Conservation (phyloP, 2,888 invertebrate genomes). For the Lottia scabra region DNA sequence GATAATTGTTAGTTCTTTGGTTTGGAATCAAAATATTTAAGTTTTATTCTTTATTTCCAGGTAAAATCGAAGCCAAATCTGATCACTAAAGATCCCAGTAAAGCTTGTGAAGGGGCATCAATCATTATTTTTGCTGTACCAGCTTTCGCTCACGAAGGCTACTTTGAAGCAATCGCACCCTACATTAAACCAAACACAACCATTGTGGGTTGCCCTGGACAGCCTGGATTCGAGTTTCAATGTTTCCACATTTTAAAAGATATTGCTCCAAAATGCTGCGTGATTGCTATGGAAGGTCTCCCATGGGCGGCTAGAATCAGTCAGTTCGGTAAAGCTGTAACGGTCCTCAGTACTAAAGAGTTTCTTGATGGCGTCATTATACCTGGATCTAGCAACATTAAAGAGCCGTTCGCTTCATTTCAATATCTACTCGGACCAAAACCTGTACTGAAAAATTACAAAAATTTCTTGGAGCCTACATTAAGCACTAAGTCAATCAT, state of each 20-base stretch:
- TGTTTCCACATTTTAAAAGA: conserved; percentile 38
- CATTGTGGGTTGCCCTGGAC: conserved; percentile 55
- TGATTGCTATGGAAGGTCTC: conserved; percentile 48
- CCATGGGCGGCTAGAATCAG: conserved; percentile 57
- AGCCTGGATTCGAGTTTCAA: conserved; percentile 57
- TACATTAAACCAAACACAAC: conserved; percentile 44
- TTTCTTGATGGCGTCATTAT: conserved; percentile 40
- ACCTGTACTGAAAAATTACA: conserved; percentile 37
- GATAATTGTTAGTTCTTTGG: too few relatives aligned
- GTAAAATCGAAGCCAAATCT: conserved; percentile 28
- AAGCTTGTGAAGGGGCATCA: conserved; percentile 44
- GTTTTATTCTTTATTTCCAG: too few relatives aligned
- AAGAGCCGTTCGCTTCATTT: conserved; percentile 32
- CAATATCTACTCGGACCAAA: conserved; percentile 44
- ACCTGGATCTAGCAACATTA: conserved; percentile 27
- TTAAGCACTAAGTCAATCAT: conserved; percentile 52
- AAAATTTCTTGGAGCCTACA: conserved; percentile 52
- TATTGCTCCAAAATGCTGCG: conserved; percentile 32
- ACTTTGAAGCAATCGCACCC: conserved; percentile 45
- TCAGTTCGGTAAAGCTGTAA: conserved; percentile 45
- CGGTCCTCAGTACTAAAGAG: conserved; percentile 50
- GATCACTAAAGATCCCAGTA: conserved; percentile 47
- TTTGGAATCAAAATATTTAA: too few relatives aligned
- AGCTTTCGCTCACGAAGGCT: conserved; percentile 56
- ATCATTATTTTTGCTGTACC: conserved; percentile 54